Conservation (phyloP, 2,888 invertebrate species). For the Cheilosia grossa region DNA sequence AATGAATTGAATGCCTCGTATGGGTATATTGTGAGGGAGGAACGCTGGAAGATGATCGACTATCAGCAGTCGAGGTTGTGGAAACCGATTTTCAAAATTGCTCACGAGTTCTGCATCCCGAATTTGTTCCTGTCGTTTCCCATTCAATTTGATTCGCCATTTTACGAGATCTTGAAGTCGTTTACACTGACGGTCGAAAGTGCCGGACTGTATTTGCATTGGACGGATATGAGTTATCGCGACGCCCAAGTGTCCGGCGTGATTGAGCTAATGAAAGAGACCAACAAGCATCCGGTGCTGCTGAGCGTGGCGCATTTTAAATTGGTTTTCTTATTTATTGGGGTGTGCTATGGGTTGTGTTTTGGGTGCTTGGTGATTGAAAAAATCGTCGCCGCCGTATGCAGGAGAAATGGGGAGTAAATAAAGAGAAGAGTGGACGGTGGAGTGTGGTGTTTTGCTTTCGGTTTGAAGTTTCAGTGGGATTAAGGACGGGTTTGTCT, state of each 20-base stretch:
- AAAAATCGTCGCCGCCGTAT: neutral
- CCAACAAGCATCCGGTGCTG: slow-evolving; percentile 44
- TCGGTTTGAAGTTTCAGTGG: no score
- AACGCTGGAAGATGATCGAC: slow-evolving; percentile 68
- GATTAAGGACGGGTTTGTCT: no score
- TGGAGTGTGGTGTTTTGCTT: no score
- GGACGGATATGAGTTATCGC: slow-evolving; percentile 68
- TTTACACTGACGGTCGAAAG: slow-evolving; percentile 65
- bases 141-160: slow-evolving; percentile 78
- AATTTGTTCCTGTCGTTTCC: slow-evolving; percentile 78
- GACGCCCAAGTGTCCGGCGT: slow-evolving; percentile 66
- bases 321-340: slow-evolving; percentile 41
- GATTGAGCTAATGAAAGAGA: slow-evolving; percentile 31
- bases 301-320: slow-evolving; percentile 69
- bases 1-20: slow-evolving; percentile 65
- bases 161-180: slow-evolving; percentile 75
- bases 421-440: neutral
- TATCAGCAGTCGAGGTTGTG: slow-evolving; percentile 71
- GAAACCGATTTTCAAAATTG: slow-evolving; percentile 75
- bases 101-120: slow-evolving; percentile 75
- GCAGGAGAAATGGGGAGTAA: neutral
- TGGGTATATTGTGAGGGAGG: slow-evolving; percentile 56
- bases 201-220: slow-evolving; percentile 56
- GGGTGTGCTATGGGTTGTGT: slow-evolving; percentile 29
- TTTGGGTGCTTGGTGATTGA: slow-evolving; percentile 44